A percentile compares a stretch with the other conserved stretches of the same genome.
These are phyloP conservation scores for Pterophyllum scalare DNA, from an alignment of 2,113 vertebrate species.

Conservation along the genomic window DNA sequence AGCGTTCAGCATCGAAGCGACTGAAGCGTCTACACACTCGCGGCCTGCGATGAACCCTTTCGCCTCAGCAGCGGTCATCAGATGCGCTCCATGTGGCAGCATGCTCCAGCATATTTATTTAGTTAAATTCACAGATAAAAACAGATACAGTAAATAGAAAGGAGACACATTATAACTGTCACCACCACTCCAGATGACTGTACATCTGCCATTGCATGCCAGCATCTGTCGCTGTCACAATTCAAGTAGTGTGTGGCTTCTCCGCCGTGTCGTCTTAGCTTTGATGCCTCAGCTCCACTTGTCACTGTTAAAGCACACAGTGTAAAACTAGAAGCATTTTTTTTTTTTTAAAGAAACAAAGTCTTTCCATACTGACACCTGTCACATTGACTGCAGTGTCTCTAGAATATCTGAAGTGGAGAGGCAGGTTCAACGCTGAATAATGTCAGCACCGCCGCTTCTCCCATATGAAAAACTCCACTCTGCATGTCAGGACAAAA, in stretches of 20 bases:
- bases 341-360: background rate
- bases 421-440: constrained; percentile 22
- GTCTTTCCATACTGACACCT: constrained; percentile 59
- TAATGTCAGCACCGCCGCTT: background rate
- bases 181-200: constrained; percentile 12
- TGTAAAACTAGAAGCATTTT: constrained; percentile 27
- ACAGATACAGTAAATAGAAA: constrained; percentile 26
- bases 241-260: constrained; percentile 16
- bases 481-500: background rate
- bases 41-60: constrained; percentile 7
- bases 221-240: constrained; percentile 37
- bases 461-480: background rate
- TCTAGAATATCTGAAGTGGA: constrained; percentile 21
- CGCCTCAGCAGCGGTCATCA: constrained; percentile 9
- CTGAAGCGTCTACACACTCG: background rate
- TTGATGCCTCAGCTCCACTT: constrained; percentile 49
- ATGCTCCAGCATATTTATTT: constrained; percentile 11
- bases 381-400: constrained; percentile 51
- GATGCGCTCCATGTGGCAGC: constrained; percentile 37
- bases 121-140: constrained; percentile 8
- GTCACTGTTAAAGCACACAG: constrained; percentile 42
- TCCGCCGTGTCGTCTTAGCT: constrained; percentile 23
- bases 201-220: constrained; percentile 20
- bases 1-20: background rate
- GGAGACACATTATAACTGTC: constrained; percentile 17